Conservation (phyloP, 2,797 vertebrate species). For the Myiothlypis chrysogaster region DNA sequence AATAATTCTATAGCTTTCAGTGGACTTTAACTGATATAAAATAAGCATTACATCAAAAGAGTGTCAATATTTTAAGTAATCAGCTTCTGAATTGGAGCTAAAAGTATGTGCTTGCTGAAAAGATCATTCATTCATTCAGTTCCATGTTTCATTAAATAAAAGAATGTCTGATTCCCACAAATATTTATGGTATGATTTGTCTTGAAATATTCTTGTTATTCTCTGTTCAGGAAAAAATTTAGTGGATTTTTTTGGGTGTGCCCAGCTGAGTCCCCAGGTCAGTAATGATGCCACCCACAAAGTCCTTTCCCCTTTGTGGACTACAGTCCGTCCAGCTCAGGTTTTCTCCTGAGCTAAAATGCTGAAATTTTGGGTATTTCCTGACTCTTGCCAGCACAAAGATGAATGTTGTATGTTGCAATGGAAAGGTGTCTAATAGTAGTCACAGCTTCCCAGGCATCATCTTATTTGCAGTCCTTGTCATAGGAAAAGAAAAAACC, state of each 20-base stretch:
- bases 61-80: not conserved
- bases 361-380: not conserved
- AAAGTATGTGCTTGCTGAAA: not conserved
- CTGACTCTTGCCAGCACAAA: not conserved
- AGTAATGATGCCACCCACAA: not conserved
- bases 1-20: not conserved
- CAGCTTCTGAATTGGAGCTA: not conserved
- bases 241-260: not conserved
- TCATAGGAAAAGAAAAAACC: not conserved
- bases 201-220: not conserved
- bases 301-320: not conserved
- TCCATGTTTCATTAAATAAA: not conserved
- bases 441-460: not conserved
- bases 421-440: not conserved
- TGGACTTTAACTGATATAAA: not conserved
- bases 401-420: not conserved
- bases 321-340: not conserved
- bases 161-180: not conserved
- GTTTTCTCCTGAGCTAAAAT: not conserved
- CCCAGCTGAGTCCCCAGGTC: not conserved
- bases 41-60: not conserved
- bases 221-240: not conserved
- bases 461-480: not conserved
- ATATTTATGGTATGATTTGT: not conserved
- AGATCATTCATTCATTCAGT: not conserved